Evolutionary conservation across 2,113 vertebrate genomes (phyloP), one percentile per base, ranked within the genome.

Genomic region (Eulemur rufifrons): DNA sequence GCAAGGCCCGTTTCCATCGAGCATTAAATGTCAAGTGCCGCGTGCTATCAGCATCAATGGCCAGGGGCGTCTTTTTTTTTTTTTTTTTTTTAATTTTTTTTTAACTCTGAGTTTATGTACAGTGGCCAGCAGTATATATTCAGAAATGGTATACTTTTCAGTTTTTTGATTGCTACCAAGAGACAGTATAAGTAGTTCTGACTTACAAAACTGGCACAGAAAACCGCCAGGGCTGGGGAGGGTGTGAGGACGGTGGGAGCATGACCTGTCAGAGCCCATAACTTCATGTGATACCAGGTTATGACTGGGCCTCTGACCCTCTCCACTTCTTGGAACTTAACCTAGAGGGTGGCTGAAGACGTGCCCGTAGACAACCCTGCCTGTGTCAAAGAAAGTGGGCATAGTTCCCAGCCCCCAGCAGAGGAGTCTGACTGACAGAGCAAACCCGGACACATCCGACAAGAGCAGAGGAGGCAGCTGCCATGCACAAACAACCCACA

Each of bases 1-100:
- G 54, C 6, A 32, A 69, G 64, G 64, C 78, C 73, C 47, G 63
- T 59, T 87, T 86, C 86, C 64, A 20, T 7, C 54, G 37, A 6
- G 7, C 34, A 45, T 21, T 87, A 96, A 95, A 97, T 85, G 95
- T 82, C 95, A 97, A 97, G 78, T 27, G 78, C 81, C 37, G 29
- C 39, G 50, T 21, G 68, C 37, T 11, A 50, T 8, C 76, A 37
- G 5, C 47, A 52, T 85, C 29, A 50, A 29, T 20, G 29, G 47
- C 52, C 50, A 29, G 25, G 45, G 20, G 63, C 42, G 81, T 95
- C 54, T 37, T 37, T 37, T 37, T 37, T 37, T 37, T 37, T 37
- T 37, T 37, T 37, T 42, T 21, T n/a, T 32, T 83, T 54, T 45
- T 69, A 78, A 66, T 69, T 39, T 68, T 50, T 73, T 83, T 63